These are phyloP conservation scores for Xenus cinereus DNA, from an alignment of 2,113 vertebrate genomes.

Conservation along the genomic window DNA sequence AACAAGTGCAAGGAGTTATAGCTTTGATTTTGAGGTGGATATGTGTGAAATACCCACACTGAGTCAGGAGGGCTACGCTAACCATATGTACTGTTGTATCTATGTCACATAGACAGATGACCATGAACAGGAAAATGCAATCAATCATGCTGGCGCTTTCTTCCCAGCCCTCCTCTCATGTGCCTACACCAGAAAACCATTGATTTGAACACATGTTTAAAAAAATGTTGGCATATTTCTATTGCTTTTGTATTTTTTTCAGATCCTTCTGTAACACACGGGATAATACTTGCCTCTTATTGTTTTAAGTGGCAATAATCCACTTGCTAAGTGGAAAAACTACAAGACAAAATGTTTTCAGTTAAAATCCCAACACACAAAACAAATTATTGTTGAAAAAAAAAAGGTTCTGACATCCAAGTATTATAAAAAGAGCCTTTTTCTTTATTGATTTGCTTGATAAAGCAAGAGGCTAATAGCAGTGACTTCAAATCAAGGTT, in stretches of 20 bases:
- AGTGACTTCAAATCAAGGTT: not conserved
- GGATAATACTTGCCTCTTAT: not conserved
- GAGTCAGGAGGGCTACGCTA: not conserved
- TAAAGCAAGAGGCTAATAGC: not conserved
- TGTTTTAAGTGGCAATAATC: constrained; percentile 33
- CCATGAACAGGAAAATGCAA: constrained; percentile 5
- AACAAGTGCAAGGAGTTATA: not conserved
- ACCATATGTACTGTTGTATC: not conserved
- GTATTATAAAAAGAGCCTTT: not conserved
- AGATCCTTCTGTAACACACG: not conserved
- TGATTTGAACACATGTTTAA: not conserved
- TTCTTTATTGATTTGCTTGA: not conserved
- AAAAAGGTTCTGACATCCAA: not conserved
- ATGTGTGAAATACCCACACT: not conserved
- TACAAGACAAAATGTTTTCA: not conserved
- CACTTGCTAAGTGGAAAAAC: constrained; percentile 21
- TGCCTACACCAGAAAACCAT: not conserved
- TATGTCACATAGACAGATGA: not conserved
- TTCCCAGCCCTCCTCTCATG: not conserved
- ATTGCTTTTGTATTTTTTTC: not conserved
- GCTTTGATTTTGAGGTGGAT: constrained; percentile 3
- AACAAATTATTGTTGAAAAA: not conserved
- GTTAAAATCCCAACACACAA: constrained; percentile 1
- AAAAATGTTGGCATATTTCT: not conserved
- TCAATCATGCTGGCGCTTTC: not conserved